Evolutionary conservation across 2,888 invertebrate species (phyloP), one percentile per base, ranked within the genome.

Genomic region (Pandemis cinnamomeana): DNA sequence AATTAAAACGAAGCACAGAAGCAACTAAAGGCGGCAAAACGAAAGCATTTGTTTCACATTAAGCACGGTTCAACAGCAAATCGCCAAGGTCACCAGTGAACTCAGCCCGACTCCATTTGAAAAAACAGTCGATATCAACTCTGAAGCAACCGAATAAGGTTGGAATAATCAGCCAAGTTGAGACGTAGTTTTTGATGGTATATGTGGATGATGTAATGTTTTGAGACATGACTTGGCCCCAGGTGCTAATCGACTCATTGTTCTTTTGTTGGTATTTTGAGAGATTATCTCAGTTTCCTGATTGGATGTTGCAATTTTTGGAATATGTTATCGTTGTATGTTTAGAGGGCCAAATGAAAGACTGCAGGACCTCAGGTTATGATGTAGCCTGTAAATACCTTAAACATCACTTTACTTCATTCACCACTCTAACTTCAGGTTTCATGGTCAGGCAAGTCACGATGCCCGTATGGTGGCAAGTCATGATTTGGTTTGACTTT

Each of bases 31-130:
- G 36, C 67, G 72, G 76, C 80, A 82, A 78, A 76, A 74, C 87
- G 80, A 87, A 89, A 81, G 81, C 81, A 87, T 88, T 87, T 75
- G 87, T 78, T 76, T 78, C 85, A 80, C 79, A 78, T 83, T 83
- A 60, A 80, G 13, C 77, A 68, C 67, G 58, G 71, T 67, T 71
- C 74, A 71, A 67, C 64, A 60, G 66, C 36, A 8, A 73, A 67
- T 42, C 61, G 60, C 61, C 74, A 74, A 74, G 74, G 74, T 61
- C 64, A 51, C n/a, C 48, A 20, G 51, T 69, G 63, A 73, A 73
- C 68, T 73, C 58, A 68, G 27, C 27, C 27, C 46, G 48, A 55
- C 63, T 60, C 20, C 0, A 51, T 41, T 63, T 55, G 44, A 2
- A 15, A 13, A 51, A 20, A 8, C 58, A 67, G 11, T 58, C 58